Percentiles rank a stretch among this genome's conserved stretches.
phyloP scores from a whole-genome alignment of 2,113 vertebrate genomes.

The Theristicus caerulescens region DNA sequence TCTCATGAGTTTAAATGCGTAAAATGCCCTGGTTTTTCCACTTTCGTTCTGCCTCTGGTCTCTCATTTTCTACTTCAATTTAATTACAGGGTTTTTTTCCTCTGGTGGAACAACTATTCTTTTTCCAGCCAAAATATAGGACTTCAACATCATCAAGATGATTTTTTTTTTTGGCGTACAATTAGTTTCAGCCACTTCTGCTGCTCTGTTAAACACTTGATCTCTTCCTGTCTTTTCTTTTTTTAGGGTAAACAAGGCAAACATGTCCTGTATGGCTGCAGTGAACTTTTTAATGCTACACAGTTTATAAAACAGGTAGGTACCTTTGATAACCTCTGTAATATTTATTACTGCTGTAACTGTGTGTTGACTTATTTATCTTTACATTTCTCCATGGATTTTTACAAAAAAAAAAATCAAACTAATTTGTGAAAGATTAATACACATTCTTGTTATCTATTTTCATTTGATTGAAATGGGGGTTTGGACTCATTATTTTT shows the following conservation, averaged over 20 bases:
- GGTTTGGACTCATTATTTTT: not conserved
- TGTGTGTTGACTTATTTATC: not conserved
- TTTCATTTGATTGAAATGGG: not conserved
- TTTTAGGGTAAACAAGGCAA: slow-evolving; percentile 89
- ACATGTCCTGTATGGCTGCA: slow-evolving; percentile 94
- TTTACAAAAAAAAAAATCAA: not conserved
- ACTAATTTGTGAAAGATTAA: not conserved
- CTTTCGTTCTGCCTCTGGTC: not conserved
- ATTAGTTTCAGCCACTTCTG: not conserved
- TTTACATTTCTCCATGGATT: not conserved
- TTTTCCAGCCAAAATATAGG: not conserved
- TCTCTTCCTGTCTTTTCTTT: not conserved
- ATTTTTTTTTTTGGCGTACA: not conserved
- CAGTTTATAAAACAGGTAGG: slow-evolving; percentile 96
- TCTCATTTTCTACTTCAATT: not conserved
- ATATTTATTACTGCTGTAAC: not conserved
- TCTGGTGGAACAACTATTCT: not conserved
- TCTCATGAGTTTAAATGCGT: not conserved
- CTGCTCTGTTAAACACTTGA: not conserved
- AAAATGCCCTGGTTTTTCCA: not conserved
- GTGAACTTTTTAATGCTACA: slow-evolving; percentile 94
- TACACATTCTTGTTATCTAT: not conserved
- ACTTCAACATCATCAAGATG: not conserved
- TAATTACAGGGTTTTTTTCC: not conserved
- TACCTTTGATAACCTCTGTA: not conserved